Percentiles rank a stretch among this genome's conserved stretches.
Evolutionary conservation across 2,113 vertebrate genomes (phyloP).

Genomic region (Microcebus ravelobensis): DNA sequence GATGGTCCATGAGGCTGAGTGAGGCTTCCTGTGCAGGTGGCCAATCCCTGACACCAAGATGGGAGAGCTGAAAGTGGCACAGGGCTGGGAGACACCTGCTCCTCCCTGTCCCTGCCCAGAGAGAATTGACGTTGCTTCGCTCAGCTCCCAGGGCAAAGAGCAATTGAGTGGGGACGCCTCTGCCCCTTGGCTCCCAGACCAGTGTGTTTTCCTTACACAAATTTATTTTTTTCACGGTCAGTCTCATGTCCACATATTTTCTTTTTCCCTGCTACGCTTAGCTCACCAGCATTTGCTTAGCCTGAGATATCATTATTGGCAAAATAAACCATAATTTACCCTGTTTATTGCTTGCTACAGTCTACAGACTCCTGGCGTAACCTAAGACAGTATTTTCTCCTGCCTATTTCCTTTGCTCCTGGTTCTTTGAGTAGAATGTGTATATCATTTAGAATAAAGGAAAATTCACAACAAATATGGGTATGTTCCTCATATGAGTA

Average conservation of each 20-base stretch:
- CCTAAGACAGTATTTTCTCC: not conserved
- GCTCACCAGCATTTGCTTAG: not conserved
- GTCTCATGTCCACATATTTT: not conserved
- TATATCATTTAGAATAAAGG: not conserved
- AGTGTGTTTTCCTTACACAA: not conserved
- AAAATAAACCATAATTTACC: not conserved
- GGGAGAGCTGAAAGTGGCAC: not conserved
- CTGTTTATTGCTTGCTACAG: not conserved
- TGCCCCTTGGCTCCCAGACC: not conserved
- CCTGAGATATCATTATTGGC: not conserved
- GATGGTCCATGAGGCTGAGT: not conserved
- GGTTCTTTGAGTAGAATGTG: not conserved
- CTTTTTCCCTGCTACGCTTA: not conserved
- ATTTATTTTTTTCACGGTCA: not conserved
- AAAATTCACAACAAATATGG: not conserved
- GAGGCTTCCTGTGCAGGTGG: not conserved
- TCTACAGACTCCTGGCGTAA: not conserved
- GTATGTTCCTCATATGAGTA: not conserved
- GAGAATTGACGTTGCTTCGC: not conserved
- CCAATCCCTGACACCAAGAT: not conserved
- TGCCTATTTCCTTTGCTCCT: not conserved
- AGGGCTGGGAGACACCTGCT: no score
- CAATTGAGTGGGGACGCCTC: accelerated
- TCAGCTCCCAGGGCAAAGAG: not conserved
- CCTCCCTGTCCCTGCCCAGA: not conserved